Conservation (phyloP, 2,888 invertebrate genomes). For the Ophion ventricosus region DNA sequence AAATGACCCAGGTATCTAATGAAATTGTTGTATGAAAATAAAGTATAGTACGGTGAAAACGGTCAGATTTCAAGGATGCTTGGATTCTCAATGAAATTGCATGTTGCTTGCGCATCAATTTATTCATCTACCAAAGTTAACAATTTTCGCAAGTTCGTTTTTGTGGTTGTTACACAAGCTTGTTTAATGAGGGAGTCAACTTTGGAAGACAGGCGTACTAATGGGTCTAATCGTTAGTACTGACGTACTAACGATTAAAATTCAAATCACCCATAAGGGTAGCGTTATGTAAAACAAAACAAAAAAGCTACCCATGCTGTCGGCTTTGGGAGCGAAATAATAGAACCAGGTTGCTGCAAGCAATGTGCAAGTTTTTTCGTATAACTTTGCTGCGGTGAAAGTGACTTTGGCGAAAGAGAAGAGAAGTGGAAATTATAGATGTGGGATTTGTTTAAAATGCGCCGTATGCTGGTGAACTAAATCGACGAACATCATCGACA, state of each 20-base stretch:
- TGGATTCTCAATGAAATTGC: no score
- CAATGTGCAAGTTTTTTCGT: background rate
- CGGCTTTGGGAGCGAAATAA: background rate
- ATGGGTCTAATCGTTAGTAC: no score
- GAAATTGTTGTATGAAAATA: no score
- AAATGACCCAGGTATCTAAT: no score
- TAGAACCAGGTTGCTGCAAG: background rate
- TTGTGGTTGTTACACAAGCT: no score
- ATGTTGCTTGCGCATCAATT: no score
- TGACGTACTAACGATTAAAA: background rate
- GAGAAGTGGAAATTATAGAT: background rate
- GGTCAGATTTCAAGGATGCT: no score
- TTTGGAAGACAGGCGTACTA: no score
- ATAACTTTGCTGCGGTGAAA: background rate
- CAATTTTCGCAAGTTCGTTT: no score
- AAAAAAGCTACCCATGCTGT: background rate
- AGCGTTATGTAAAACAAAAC: background rate
- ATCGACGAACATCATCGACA: conserved; percentile 33
- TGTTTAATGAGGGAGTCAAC: no score
- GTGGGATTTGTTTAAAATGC: background rate
- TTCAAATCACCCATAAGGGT: background rate
- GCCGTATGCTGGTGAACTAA: background rate
- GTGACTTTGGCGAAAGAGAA: background rate
- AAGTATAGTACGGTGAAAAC: no score
- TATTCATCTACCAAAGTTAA: no score